Base-by-base conservation (phyloP, 2,888 invertebrate genomes). In the Physocephala rufipes region DNA sequence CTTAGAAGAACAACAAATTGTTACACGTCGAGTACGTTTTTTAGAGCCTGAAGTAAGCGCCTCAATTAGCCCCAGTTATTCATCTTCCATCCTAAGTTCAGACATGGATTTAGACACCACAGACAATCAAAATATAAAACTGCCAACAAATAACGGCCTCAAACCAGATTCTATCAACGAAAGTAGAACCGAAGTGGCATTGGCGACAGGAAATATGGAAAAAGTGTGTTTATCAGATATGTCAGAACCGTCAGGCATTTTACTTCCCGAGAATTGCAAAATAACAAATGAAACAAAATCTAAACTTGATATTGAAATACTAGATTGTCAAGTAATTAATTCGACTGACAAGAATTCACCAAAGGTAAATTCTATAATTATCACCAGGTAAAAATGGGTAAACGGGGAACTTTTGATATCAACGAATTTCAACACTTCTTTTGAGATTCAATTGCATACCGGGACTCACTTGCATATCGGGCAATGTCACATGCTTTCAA, bases 281-380 rank as follows among this genome's bases (percentile, higher is more conserved):
- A 45, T 19, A 21, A 21, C 45, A n/a, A 24, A 13, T 15, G 59
- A 28, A 59, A 21, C 21, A 19, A 12, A 21, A 13, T 12, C 62
- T 4, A 21, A 51, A 36, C 1, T 58, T 15, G 21, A 2, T 16
- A 30, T 65, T 13, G 72, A 72, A 55, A 70, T 72, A 28, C 55
- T 53, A 58, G 70, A 72, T 47, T 70, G 70, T 58, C 51, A 36
- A 47, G 63, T 67, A 13, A 16, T 70, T 19, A 70, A 72, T 9
- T 63, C 72, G 9, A 63, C 70, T 1, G 72, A 63, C 26, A 70
- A 30, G 19, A 55, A 61, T 49, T 36, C 67, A 16, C 70, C 70
- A 9, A 70, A 9, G 21, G 66, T 66, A 65, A 26, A 13, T n/a
- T 62, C 15, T 28, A 62, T 49, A 2, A 5, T 49, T 36, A 9